Conservation (phyloP, 2,113 vertebrate species). For the Xiphophorus maculatus region DNA sequence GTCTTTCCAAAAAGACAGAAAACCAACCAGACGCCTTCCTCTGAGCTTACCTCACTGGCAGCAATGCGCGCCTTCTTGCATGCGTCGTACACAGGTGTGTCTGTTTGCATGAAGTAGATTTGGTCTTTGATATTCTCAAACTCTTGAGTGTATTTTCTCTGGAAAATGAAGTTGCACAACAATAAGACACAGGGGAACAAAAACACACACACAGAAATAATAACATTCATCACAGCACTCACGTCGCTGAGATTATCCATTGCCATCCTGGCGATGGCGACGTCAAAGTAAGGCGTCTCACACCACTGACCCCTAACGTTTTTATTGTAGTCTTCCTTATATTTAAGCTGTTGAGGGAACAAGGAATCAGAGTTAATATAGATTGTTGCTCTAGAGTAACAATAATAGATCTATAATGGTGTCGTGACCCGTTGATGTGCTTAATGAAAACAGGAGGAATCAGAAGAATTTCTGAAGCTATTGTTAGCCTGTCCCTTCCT, state of each 20-base stretch:
- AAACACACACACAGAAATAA: not conserved
- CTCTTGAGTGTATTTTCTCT: constrained; percentile 92
- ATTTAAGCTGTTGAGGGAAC: constrained; percentile 82
- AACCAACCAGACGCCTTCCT: not conserved
- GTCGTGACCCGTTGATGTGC: not conserved
- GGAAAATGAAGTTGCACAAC: constrained; percentile 19
- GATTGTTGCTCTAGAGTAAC: not conserved
- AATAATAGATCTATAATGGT: not conserved
- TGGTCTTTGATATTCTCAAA: constrained; percentile 92
- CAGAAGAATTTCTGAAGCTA: constrained; percentile 22
- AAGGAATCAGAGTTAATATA: constrained; percentile 10
- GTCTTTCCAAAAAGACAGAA: constrained; percentile 50
- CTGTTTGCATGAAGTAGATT: constrained; percentile 97
- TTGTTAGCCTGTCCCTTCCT: constrained; percentile 37
- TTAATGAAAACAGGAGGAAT: constrained; percentile 10
- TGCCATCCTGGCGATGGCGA: constrained; percentile 89
- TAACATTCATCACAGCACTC: constrained; percentile 54
- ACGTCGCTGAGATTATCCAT: constrained; percentile 91
- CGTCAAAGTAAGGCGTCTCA: constrained; percentile 95
- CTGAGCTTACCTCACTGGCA: constrained; percentile 85
- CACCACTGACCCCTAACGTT: constrained; percentile 96
- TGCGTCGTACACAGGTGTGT: constrained; percentile 90
- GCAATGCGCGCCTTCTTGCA: constrained; percentile 86
- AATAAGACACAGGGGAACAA: not conserved
- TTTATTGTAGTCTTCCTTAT: constrained; percentile 93